These are phyloP conservation scores for Pluvianellus socialis DNA, from an alignment of 2,113 vertebrate genomes.

Conservation along the genomic window DNA sequence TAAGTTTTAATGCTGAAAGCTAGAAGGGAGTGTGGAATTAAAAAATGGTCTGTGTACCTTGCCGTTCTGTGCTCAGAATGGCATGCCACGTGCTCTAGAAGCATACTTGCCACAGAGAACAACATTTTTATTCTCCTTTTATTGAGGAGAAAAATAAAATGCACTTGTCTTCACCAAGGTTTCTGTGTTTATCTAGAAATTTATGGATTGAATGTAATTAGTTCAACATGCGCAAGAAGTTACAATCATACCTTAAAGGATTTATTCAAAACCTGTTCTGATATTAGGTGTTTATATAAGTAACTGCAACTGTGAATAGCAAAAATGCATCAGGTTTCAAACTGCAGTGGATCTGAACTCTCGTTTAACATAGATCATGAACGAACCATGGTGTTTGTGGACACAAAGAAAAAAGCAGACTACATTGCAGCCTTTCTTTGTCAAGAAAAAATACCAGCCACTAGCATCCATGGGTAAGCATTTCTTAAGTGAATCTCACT, in stretches of 20 bases:
- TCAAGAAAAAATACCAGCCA: conserved; percentile 89
- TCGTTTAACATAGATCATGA: conserved; percentile 75
- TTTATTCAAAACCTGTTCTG: not conserved
- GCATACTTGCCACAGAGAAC: fast-evolving
- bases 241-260: not conserved
- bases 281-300: not conserved
- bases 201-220: not conserved
- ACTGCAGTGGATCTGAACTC: not conserved
- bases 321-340: not conserved
- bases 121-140: not conserved
- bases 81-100: fast-evolving
- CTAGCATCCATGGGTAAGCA: conserved; percentile 92
- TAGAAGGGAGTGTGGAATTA: not conserved
- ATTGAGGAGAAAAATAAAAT: not conserved
- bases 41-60: not conserved
- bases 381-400: conserved; percentile 93
- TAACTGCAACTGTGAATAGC: not conserved
- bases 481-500: not conserved
- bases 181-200: not conserved
- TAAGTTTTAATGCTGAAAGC: not conserved
- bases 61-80: not conserved
- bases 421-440: conserved; percentile 90
- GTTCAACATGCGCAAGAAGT: not conserved
- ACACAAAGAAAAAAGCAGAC: conserved; percentile 91
- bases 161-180: not conserved